phyloP scores from a whole-genome alignment of 2,797 vertebrate genomes.

The Monodelphis domestica region DNA sequence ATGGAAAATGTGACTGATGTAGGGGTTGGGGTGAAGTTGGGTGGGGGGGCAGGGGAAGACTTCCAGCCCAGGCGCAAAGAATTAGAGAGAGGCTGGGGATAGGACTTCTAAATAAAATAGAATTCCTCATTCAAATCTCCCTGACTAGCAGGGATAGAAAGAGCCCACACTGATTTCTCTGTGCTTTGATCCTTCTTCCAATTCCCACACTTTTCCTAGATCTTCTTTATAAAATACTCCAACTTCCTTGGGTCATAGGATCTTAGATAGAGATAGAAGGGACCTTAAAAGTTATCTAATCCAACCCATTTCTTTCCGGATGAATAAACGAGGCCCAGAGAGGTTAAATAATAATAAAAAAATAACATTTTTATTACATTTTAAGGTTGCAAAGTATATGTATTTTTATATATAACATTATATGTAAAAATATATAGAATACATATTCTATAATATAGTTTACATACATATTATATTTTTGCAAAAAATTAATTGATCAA shows the following conservation, averaged over 20 bases:
- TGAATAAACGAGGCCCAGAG: neutral
- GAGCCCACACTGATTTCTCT: neutral
- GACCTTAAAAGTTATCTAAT: neutral
- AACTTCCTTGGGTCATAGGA: neutral
- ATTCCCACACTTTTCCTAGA: neutral
- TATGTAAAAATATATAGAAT: too few species aligned
- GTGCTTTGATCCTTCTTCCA: neutral
- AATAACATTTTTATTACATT: neutral
- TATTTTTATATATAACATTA: too few species aligned
- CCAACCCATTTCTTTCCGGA: too few species aligned
- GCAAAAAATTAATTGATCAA: too few species aligned
- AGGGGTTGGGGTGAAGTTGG: neutral
- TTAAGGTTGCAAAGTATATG: neutral
- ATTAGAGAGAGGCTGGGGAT: neutral
- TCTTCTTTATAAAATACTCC: neutral
- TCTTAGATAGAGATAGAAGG: neutral
- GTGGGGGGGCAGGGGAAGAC: too few species aligned
- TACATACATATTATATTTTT: too few species aligned
- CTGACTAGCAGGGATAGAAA: neutral
- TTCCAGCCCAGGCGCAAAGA: too few species aligned
- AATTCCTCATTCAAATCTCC: neutral
- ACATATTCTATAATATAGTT: too few species aligned
- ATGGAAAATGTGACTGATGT: neutral
- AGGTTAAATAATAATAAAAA: neutral
- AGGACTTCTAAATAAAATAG: neutral